Conservation (phyloP, 2,888 invertebrate genomes). For the Cerastis leucographa region DNA sequence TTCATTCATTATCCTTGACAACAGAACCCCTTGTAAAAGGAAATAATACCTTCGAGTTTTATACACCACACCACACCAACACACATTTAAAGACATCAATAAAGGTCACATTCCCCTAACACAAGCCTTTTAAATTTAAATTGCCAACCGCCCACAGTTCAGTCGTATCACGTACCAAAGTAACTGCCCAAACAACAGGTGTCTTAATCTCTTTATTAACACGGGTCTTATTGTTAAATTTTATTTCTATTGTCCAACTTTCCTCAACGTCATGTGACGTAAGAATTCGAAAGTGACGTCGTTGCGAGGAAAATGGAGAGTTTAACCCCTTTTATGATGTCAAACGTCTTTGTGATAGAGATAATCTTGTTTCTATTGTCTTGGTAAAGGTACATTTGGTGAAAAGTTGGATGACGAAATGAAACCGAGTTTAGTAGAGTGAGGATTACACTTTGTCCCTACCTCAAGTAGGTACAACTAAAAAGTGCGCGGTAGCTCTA, state of each 20-base stretch:
- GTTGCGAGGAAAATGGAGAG: constrained; percentile 34
- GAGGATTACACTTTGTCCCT: not conserved
- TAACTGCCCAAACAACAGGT: constrained; percentile 62
- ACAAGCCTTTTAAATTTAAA: constrained; percentile 36
- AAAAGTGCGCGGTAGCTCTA: too few relatives aligned
- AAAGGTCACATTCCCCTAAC: constrained; percentile 20
- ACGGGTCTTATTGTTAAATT: constrained; percentile 52
- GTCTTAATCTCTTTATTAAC: constrained; percentile 60
- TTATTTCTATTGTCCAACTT: constrained; percentile 56
- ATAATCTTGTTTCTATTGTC: constrained; percentile 32
- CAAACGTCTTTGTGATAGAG: constrained; percentile 29
- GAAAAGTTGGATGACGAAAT: not conserved
- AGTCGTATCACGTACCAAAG: constrained; percentile 51
- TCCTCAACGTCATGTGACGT: constrained; percentile 22
- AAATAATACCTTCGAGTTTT: not conserved
- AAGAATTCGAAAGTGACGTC: constrained; percentile 31
- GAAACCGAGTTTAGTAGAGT: not conserved
- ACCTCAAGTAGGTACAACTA: not conserved
- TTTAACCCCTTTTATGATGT: constrained; percentile 42
- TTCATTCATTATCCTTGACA: not conserved
- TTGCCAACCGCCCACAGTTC: constrained; percentile 21
- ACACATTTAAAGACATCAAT: constrained; percentile 10
- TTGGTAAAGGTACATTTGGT: constrained; percentile 4
- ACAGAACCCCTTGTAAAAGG: not conserved
- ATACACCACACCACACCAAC: too few relatives aligned